Evolutionary conservation across 2,113 vertebrate species (phyloP).

Genomic region (Asarcornis scutulata): DNA sequence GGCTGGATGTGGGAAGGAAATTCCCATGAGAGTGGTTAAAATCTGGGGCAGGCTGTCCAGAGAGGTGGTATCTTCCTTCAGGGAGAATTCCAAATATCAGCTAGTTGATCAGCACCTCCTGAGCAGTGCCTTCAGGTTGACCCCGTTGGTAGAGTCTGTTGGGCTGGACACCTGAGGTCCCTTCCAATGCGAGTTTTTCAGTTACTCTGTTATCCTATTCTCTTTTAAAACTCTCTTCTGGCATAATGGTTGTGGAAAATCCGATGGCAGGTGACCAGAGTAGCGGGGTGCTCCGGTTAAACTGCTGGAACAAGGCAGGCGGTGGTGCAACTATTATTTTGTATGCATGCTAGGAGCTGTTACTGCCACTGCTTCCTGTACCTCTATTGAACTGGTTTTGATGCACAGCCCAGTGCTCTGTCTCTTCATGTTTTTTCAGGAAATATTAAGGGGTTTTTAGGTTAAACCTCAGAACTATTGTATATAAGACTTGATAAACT

Average conservation of each 20-base stretch:
- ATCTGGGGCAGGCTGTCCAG: background rate
- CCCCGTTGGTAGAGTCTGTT: background rate
- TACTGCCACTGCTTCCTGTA: fast-evolving
- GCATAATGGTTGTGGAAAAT: fast-evolving
- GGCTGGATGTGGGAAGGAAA: background rate
- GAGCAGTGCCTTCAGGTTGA: background rate
- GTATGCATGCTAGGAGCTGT: background rate
- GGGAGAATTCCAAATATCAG: background rate
- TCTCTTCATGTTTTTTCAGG: background rate
- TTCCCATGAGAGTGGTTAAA: background rate
- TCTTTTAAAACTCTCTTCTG: background rate
- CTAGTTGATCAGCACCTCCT: background rate
- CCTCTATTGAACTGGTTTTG: background rate
- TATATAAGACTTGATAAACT: background rate
- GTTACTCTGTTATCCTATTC: background rate
- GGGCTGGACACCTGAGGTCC: background rate
- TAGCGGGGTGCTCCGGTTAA: background rate
- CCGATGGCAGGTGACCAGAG: background rate
- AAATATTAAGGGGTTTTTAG: background rate
- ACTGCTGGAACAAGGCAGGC: background rate
- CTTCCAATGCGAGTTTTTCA: background rate
- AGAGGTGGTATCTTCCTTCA: background rate
- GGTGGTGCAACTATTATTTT: fast-evolving
- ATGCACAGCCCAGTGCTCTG: background rate
- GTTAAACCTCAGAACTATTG: background rate